A percentile compares a stretch with the other conserved stretches of the same genome.
These are phyloP conservation scores for Nematolebias whitei DNA, from an alignment of 2,113 vertebrate species.

Conservation along the genomic window DNA sequence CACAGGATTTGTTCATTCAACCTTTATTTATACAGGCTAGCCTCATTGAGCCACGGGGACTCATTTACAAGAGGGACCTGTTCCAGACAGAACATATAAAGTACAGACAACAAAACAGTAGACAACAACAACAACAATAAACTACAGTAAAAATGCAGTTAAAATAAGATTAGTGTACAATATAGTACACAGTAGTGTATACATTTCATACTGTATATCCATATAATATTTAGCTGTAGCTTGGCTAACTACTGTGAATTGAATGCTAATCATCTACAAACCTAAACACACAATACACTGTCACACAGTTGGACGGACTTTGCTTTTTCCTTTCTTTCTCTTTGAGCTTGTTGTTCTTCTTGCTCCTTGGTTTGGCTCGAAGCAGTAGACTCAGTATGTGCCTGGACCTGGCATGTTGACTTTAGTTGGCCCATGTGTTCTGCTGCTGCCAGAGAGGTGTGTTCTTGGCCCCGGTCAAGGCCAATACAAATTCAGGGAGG, in stretches of 20 bases:
- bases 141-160: too few species aligned
- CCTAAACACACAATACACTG: slow-evolving; percentile 3
- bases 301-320: neutral
- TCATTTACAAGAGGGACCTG: too few species aligned
- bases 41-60: too few species aligned
- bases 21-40: too few species aligned
- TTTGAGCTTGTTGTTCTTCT: slow-evolving; percentile 49
- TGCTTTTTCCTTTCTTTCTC: slow-evolving; percentile 1
- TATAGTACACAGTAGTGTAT: too few species aligned
- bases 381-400: slow-evolving; percentile 40
- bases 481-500: slow-evolving; percentile 55
- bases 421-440: slow-evolving; percentile 55
- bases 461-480: slow-evolving; percentile 48
- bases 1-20: neutral
- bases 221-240: too few species aligned
- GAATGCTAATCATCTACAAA: slow-evolving; percentile 5
- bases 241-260: too few species aligned
- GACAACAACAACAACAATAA: too few species aligned
- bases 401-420: slow-evolving; percentile 65
- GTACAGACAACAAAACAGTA: too few species aligned
- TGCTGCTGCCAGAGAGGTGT: slow-evolving; percentile 63
- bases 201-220: too few species aligned
- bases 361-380: slow-evolving; percentile 46
- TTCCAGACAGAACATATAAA: too few species aligned
- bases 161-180: too few species aligned